phyloP scores from a whole-genome alignment of 2,113 vertebrate genomes.

The Coregonus clupeaformis region DNA sequence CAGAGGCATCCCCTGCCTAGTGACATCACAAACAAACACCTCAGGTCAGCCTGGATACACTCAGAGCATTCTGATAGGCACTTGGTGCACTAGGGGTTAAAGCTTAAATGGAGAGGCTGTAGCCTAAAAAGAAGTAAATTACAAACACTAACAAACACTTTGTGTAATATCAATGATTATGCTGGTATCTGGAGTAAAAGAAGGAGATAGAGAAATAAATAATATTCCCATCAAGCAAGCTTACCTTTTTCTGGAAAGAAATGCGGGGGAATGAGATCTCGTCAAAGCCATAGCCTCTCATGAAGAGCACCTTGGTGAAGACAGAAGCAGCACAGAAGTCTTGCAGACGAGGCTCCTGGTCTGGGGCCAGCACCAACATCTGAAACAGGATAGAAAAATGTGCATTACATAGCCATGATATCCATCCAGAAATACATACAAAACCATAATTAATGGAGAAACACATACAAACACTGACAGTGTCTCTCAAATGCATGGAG shows the following conservation, averaged over 20 bases:
- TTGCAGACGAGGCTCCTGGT: constrained; percentile 36
- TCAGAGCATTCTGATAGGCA: background rate
- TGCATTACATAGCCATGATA: background rate
- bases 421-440: background rate
- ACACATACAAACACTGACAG: background rate
- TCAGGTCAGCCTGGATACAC: background rate
- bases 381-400: constrained; percentile 1
- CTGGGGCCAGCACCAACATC: constrained; percentile 32
- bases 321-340: constrained; percentile 63
- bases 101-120: too few species aligned
- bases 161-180: too few species aligned
- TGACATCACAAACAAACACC: background rate
- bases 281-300: constrained; percentile 70
- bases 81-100: background rate
- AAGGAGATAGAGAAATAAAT: background rate
- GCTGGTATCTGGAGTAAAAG: too few species aligned
- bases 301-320: constrained; percentile 69
- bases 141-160: too few species aligned
- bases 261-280: constrained; percentile 58
- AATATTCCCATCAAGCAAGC: background rate
- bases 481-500: background rate
- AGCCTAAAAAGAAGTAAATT: too few species aligned
- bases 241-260: constrained; percentile 69
- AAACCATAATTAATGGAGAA: background rate
- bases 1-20: constrained; percentile 56